A percentile compares a stretch with the other conserved stretches of the same genome.
These are phyloP conservation scores for Echeneis naucrates DNA, from an alignment of 2,797 vertebrate species.

Conservation along the genomic window DNA sequence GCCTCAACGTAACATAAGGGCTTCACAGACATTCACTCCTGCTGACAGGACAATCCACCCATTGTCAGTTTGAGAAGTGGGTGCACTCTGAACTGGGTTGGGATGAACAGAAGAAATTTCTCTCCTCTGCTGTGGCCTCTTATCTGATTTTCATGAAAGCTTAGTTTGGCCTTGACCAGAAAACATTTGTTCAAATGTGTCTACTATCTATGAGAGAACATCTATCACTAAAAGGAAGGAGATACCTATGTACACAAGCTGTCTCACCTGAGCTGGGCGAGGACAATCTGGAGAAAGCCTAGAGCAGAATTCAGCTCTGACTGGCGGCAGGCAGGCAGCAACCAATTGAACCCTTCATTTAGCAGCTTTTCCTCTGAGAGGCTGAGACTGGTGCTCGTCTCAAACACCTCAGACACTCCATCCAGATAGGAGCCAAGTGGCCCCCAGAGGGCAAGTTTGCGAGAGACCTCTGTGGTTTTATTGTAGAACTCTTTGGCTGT, in stretches of 20 bases:
- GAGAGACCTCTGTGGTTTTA: slow-evolving; percentile 88
- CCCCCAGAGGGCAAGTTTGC: slow-evolving; percentile 91
- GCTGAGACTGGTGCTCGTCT: slow-evolving; percentile 88
- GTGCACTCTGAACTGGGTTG: slow-evolving; percentile 40
- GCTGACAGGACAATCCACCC: slow-evolving; percentile 68
- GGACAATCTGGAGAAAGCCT: slow-evolving; percentile 89
- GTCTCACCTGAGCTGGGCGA: slow-evolving; percentile 92
- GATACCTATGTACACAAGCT: slow-evolving; percentile 24
- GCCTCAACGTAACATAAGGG: slow-evolving; percentile 62
- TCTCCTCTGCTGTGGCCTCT: slow-evolving; percentile 37
- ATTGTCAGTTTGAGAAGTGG: slow-evolving; percentile 69
- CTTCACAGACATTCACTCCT: slow-evolving; percentile 57
- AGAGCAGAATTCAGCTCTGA: slow-evolving; percentile 90
- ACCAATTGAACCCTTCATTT: slow-evolving; percentile 93
- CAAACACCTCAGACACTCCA: slow-evolving; percentile 94
- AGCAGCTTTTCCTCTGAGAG: slow-evolving; percentile 95
- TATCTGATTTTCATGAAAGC: slow-evolving; percentile 61
- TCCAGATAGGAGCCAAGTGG: slow-evolving; percentile 94
- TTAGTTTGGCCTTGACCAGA: slow-evolving; percentile 34
- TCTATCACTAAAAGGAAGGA: slow-evolving; percentile 23
- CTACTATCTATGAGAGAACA: slow-evolving; percentile 25
- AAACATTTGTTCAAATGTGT: slow-evolving; percentile 48
- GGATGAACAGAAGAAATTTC: slow-evolving; percentile 38
- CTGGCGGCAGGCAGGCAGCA: slow-evolving; percentile 92
- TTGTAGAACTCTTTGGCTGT: slow-evolving; percentile 95